Base-by-base conservation (phyloP, 2,888 invertebrate genomes). In the Ceraclea dissimilis region DNA sequence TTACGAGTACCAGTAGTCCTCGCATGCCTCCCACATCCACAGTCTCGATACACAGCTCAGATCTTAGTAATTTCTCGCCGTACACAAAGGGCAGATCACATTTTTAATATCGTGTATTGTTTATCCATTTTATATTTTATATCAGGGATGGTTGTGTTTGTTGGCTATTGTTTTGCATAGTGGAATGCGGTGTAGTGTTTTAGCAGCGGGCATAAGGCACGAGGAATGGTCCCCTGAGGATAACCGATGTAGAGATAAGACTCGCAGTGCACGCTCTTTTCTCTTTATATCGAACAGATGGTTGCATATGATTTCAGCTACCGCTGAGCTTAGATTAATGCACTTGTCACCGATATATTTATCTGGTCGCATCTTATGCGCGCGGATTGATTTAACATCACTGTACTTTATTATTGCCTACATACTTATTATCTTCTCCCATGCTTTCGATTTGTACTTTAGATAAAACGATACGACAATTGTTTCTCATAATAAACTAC, bases 1-100 rank as follows among this genome's bases (percentile, higher is more conserved):
- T 62, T 48, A 49, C 62, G 6, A 60, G 59, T 17, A 39, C 62
- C n/a, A 60, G 51, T 43, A 47, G 53, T 39, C 54, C 58, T 18
- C 53, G 58, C 33, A 51, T 56, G 44, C 46, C 56, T 43, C 51
- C 51, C 6, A 26, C 26, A 20, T 43, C 16, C 49, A 56, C 20
- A 52, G 52, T 18, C 11, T 50, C 57, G 13, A 60, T 62, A 49
- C 58, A 60, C 39, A 60, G 50, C 49, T 44, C 58, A 2, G 57
- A 62, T 44, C 17, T 58, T 13, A 62, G 62, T 58, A 60, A 62
- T 49, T 62, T 62, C 58, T 62, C 60, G 17, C 62, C 62, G 10
- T 62, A 62, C 44, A 51, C 56, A 10, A 61, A 61, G 34, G 56
- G 43, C 20, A 51, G 59, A 21, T 56, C 50, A 56, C 47, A 46